These are phyloP conservation scores for Podocnemis expansa DNA, from an alignment of 2,113 vertebrate species.

Conservation along the genomic window DNA sequence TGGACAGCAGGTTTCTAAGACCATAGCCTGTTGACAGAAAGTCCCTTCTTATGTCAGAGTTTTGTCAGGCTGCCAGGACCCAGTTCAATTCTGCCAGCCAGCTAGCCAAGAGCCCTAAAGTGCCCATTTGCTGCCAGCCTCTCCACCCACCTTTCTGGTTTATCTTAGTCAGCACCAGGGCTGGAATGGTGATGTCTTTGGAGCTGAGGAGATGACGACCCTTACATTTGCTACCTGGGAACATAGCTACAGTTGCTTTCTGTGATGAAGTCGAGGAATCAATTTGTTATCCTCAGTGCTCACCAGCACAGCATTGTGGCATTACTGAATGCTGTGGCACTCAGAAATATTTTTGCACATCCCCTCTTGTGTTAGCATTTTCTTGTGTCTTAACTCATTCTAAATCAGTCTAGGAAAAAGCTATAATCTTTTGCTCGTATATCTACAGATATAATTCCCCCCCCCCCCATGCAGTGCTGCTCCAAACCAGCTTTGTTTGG, in stretches of 20 bases:
- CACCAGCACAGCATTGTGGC: not conserved
- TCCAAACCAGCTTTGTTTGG: conserved; percentile 73
- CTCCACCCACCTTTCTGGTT: not conserved
- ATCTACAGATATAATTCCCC: no score
- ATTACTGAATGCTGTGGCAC: not conserved
- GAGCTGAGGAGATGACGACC: not conserved
- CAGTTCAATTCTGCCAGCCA: not conserved
- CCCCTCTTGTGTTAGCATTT: conserved; percentile 50
- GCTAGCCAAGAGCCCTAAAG: not conserved
- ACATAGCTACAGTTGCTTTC: not conserved
- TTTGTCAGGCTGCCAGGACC: not conserved
- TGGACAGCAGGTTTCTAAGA: not conserved
- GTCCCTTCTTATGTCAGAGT: not conserved
- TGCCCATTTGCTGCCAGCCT: not conserved
- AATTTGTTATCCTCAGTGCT: not conserved
- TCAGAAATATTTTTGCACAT: conserved; percentile 28
- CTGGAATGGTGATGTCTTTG: not conserved
- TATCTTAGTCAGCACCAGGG: not conserved
- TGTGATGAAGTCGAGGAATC: not conserved
- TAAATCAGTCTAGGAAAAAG: conserved; percentile 47
- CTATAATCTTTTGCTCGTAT: not conserved
- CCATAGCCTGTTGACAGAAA: not conserved
- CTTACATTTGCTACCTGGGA: rapidly evolving
- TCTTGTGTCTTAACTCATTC: conserved; percentile 33
- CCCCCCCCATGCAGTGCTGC: conserved; percentile 41